These are phyloP conservation scores for Toxotes jaculatrix DNA, from an alignment of 2,113 vertebrate species.

Conservation along the genomic window DNA sequence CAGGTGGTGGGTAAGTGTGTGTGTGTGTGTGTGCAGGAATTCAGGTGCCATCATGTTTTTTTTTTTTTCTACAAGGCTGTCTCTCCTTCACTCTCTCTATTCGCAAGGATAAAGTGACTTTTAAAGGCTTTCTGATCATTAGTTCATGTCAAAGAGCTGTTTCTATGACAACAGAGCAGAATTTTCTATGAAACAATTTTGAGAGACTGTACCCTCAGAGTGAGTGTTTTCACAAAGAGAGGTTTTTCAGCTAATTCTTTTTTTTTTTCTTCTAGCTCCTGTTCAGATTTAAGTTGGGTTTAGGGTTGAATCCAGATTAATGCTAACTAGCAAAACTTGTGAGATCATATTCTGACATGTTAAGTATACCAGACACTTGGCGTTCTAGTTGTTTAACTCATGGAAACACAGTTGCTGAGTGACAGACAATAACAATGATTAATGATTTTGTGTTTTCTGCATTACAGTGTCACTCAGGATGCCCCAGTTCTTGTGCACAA, in stretches of 20 bases:
- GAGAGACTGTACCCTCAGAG: not conserved
- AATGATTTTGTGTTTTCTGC: not conserved
- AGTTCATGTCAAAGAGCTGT: slow-evolving; percentile 40
- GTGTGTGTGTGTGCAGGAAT: not conserved
- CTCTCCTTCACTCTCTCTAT: not conserved
- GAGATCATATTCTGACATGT: no score
- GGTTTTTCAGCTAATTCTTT: not conserved
- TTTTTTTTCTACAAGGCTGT: not conserved
- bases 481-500: no score
- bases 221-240: not conserved
- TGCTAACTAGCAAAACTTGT: no score
- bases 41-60: not conserved
- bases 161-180: slow-evolving; percentile 64
- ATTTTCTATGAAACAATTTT: not conserved
- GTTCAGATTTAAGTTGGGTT: not conserved
- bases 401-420: no score
- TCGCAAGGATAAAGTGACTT: slow-evolving; percentile 25
- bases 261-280: not conserved
- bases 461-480: not conserved
- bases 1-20: slow-evolving; percentile 12
- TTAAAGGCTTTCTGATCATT: slow-evolving; percentile 30
- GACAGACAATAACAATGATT: no score
- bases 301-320: not conserved
- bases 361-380: no score
- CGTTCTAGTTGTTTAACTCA: no score